These are phyloP conservation scores for Brachynemurus nebulosus DNA, from an alignment of 2,888 invertebrate species.

Conservation along the genomic window DNA sequence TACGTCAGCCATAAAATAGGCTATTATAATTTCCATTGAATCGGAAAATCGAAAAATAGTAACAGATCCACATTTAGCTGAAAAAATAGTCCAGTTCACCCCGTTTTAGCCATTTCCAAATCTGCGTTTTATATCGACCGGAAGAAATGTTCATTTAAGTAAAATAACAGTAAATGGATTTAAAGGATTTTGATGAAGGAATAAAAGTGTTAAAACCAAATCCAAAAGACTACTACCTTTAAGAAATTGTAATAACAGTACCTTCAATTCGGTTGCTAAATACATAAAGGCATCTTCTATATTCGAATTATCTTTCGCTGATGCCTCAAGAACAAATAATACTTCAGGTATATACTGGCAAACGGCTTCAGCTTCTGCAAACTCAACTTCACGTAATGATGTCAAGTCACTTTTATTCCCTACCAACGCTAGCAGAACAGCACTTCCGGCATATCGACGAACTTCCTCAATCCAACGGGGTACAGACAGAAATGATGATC, in stretches of 20 bases:
- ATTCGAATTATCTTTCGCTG: slow-evolving; percentile 83
- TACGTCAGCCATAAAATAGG: no score
- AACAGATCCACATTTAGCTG: no score
- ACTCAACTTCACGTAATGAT: slow-evolving; percentile 67
- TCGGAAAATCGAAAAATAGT: no score
- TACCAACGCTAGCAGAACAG: slow-evolving; percentile 78
- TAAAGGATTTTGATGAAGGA: no score
- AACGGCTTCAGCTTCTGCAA: slow-evolving; percentile 74
- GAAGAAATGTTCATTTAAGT: no score
- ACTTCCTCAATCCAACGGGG: slow-evolving; percentile 96
- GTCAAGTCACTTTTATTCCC: slow-evolving; percentile 87
- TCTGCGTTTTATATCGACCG: no score
- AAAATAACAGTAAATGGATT: slow-evolving; percentile 15
- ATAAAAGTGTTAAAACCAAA: slow-evolving; percentile 5
- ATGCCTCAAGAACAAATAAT: slow-evolving; percentile 75
- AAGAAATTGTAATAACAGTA: slow-evolving; percentile 22
- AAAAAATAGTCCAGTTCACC: no score
- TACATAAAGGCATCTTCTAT: slow-evolving; percentile 79
- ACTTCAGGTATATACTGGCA: slow-evolving; percentile 78
- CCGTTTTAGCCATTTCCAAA: no score
- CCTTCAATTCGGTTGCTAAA: slow-evolving; percentile 79
- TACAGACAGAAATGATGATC: slow-evolving; percentile 79
- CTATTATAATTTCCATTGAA: no score
- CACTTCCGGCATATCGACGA: slow-evolving; percentile 81
- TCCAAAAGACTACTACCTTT: slow-evolving; percentile 6